These are phyloP conservation scores for Microcebus griseorufus DNA, from an alignment of 2,113 vertebrate genomes.

Conservation along the genomic window DNA sequence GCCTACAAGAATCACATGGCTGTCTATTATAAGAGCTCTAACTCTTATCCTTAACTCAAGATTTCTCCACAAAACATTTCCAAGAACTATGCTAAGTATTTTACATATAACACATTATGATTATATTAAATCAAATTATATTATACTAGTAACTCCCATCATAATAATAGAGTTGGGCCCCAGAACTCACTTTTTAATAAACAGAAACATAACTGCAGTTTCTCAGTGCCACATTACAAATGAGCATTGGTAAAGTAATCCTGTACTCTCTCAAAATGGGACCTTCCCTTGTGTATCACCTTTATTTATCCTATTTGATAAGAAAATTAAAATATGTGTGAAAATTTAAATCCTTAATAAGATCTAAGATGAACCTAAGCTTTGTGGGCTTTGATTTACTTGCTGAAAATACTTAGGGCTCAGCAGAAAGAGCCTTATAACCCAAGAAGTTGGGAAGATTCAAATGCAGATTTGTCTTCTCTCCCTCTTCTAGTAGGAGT, in stretches of 20 bases:
- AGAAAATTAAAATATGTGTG: not conserved
- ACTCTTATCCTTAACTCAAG: not conserved
- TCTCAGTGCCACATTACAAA: not conserved
- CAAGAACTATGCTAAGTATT: not conserved
- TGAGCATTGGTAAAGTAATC: not conserved
- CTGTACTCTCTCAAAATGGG: not conserved
- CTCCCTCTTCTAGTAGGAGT: not conserved
- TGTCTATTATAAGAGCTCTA: not conserved
- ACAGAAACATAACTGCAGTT: not conserved
- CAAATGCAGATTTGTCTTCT: not conserved
- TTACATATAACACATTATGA: not conserved
- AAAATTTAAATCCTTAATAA: not conserved
- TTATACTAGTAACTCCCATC: not conserved
- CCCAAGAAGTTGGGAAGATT: not conserved
- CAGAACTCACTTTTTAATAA: not conserved
- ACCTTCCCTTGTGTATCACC: not conserved
- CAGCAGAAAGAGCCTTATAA: not conserved
- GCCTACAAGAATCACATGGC: too few species aligned
- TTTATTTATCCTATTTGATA: not conserved
- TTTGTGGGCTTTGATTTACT: not conserved
- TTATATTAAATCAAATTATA: not conserved
- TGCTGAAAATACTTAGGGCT: too few species aligned
- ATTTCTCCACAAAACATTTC: not conserved
- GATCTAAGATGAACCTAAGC: not conserved
- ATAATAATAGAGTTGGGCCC: not conserved